Evolutionary conservation across 2,113 vertebrate species (phyloP).

Genomic region (Calonectris borealis): DNA sequence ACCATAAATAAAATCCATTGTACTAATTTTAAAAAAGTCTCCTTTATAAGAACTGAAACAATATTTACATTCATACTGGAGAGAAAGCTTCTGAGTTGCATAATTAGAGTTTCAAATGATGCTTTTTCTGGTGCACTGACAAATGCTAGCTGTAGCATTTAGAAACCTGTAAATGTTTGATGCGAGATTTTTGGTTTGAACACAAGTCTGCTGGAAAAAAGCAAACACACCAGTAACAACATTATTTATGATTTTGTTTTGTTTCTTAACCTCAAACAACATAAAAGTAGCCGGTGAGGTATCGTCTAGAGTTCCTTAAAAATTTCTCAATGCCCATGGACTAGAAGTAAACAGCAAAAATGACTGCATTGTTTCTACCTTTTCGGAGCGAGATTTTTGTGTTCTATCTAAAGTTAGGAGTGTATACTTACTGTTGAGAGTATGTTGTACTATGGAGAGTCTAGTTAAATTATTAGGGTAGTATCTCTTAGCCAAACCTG

Average conservation of each 20-base stretch:
- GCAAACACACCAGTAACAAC: slow-evolving; percentile 20
- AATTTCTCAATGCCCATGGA: slow-evolving; percentile 72
- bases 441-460: slow-evolving; percentile 28
- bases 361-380: slow-evolving; percentile 44
- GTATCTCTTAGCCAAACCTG: slow-evolving; percentile 59
- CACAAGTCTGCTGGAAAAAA: slow-evolving; percentile 21
- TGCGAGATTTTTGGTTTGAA: slow-evolving; percentile 56
- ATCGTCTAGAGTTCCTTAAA: slow-evolving; percentile 60
- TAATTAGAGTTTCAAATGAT: slow-evolving; percentile 65
- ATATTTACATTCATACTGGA: slow-evolving; percentile 77
- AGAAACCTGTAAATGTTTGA: slow-evolving; percentile 50
- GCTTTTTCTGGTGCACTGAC: slow-evolving; percentile 53
- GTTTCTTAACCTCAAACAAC: slow-evolving; percentile 68
- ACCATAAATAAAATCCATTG: slow-evolving; percentile 79
- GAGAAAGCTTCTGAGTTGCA: slow-evolving; percentile 67
- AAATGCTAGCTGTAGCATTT: slow-evolving; percentile 52
- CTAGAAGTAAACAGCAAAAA: slow-evolving; percentile 73
- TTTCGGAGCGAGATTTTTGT: slow-evolving; percentile 42
- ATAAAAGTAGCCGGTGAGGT: slow-evolving; percentile 62
- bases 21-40: slow-evolving; percentile 69
- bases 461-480: slow-evolving; percentile 53
- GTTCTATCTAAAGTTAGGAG: slow-evolving; percentile 38
- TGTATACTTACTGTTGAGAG: slow-evolving; percentile 70
- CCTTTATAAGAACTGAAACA: slow-evolving; percentile 68
- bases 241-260: background rate